Evolutionary conservation across 1,140 invertebrate species (phyloP).

Genomic region (Brachionus calyciflorus): DNA sequence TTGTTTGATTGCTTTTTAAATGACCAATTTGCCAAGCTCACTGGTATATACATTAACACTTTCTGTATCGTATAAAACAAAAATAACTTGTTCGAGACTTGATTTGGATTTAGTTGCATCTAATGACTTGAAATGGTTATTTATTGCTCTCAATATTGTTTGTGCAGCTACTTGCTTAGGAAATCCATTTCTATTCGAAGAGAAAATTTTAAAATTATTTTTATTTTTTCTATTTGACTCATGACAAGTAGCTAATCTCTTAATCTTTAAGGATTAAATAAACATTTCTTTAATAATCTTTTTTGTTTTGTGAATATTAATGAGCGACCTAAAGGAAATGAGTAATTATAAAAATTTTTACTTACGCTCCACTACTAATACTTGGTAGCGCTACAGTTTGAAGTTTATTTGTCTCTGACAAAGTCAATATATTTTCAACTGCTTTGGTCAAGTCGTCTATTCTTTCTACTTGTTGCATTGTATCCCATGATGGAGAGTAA

Average conservation of each 20-base stretch:
- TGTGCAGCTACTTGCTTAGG: conserved; percentile 66
- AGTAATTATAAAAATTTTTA: too few relatives aligned
- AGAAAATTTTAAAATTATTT: conserved; percentile 19
- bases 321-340: too few relatives aligned
- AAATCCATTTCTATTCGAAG: conserved; percentile 62
- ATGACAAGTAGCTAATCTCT: too few relatives aligned
- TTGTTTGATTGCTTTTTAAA: too few relatives aligned
- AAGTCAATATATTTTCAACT: conserved; percentile 62
- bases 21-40: conserved; percentile 55
- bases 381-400: conserved; percentile 64
- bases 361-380: conserved; percentile 64
- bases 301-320: too few relatives aligned
- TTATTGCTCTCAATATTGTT: conserved; percentile 58
- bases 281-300: too few relatives aligned
- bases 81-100: conserved; percentile 63
- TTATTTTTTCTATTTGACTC: too few relatives aligned
- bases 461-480: conserved; percentile 54
- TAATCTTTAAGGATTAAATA: too few relatives aligned
- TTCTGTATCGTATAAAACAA: conserved; percentile 65
- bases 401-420: conserved; percentile 64
- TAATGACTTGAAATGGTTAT: not conserved
- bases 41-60: conserved; percentile 65
- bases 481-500: conserved; percentile 62
- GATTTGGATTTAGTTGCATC: conserved; percentile 24
- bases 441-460: conserved; percentile 62